Percentiles rank a stretch among this genome's conserved stretches.
These are phyloP conservation scores for Syngnathoides biaculeatus DNA, from an alignment of 2,113 vertebrate genomes.

Conservation along the genomic window DNA sequence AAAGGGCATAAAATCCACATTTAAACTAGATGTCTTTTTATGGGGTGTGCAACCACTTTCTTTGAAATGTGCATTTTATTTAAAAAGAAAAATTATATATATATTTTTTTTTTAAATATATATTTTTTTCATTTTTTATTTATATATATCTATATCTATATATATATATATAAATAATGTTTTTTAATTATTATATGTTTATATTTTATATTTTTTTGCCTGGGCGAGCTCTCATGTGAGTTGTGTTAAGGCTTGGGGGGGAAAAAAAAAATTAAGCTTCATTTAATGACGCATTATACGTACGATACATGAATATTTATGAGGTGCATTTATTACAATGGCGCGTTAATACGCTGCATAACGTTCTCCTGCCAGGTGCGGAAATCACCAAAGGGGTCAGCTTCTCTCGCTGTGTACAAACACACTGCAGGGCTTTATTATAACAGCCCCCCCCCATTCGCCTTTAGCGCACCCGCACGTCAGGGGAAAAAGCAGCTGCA, in stretches of 20 bases:
- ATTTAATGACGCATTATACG: conserved; percentile 3
- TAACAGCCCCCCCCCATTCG: background rate
- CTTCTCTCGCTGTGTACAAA: background rate
- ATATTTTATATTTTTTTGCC: background rate
- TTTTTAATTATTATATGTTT: too few relatives aligned
- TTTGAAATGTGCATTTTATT: too few relatives aligned
- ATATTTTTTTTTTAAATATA: too few relatives aligned
- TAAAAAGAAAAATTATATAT: too few relatives aligned
- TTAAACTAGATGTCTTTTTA: too few relatives aligned
- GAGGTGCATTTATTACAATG: background rate
- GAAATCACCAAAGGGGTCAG: conserved; percentile 2
- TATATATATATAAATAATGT: too few relatives aligned
- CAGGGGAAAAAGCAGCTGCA: too few relatives aligned
- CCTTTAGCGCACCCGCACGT: background rate
- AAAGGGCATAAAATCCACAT: too few relatives aligned
- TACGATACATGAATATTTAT: background rate
- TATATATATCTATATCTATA: too few relatives aligned
- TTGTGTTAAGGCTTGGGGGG: background rate
- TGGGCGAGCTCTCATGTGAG: background rate
- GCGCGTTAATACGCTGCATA: background rate
- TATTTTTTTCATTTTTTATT: too few relatives aligned
- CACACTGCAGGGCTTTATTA: conserved; percentile 1
- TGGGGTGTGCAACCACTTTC: background rate
- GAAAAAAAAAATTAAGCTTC: background rate
- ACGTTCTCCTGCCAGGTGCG: background rate